Evolutionary conservation across 2,797 vertebrate genomes (phyloP), one percentile per base, ranked within the genome.

Genomic region (Nannoperca obscura): DNA sequence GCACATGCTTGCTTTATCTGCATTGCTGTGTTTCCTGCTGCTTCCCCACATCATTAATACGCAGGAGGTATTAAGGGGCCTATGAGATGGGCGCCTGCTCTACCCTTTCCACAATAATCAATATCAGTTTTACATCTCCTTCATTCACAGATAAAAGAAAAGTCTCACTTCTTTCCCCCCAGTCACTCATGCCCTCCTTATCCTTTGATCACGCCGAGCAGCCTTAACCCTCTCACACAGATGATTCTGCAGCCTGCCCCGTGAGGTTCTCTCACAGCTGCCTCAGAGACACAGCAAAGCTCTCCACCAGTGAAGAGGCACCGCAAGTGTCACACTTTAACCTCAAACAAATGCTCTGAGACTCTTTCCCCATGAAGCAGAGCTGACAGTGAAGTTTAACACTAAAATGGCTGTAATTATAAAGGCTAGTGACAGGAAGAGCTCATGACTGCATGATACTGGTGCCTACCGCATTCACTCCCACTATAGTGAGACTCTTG

Each of bases 121-220:
- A 91, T 92, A 93, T 93, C 85, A 92, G 83, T 88, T 92, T 88
- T 85, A 88, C 74, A 88, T 92, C 90, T 90, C 80, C 84, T 84
- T 91, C 88, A 77, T 85, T 87, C 83, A 71, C 72, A 84, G 78
- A 91, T 89, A 89, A 91, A 93, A 92, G 85, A 78, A 79, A 70
- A 69, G 34, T 78, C 84, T 78, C 38, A 22, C 47, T 78, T 54
- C 66, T 67, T 50, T 38, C 50, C n/a, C 7, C 79, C 7, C 79
- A 83, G 82, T 86, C 87, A 70, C 63, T 74, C 84, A 58, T 71
- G 72, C 52, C 61, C 76, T 80, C 54, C 69, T 81, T 76, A 83
- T 88, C 85, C 92, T 94, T 89, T 94, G 88, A 94, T 94, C 91
- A 85, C 52, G 7, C 64, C 40, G 73, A 91, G 86, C 68, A 80